These are phyloP conservation scores for Hippocampus zosterae DNA, from an alignment of 2,113 vertebrate species.

Conservation along the genomic window DNA sequence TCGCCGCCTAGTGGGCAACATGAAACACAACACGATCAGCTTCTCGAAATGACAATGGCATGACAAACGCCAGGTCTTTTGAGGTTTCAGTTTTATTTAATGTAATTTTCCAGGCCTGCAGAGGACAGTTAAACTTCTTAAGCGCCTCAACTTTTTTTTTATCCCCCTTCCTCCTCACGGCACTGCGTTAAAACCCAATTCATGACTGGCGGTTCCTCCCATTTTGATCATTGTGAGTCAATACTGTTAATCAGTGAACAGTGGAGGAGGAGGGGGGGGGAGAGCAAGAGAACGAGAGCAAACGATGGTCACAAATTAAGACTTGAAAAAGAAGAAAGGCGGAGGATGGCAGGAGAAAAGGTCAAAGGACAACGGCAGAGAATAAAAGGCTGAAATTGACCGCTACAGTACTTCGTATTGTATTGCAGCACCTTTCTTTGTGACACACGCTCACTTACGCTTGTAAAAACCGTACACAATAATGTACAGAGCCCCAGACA, in stretches of 20 bases:
- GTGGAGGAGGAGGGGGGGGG: slow-evolving; percentile 58
- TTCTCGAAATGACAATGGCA: slow-evolving; percentile 31
- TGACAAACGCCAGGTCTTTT: slow-evolving; percentile 69
- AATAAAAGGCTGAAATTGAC: slow-evolving; percentile 45
- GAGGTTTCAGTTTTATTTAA: slow-evolving; percentile 99
- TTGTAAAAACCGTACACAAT: slow-evolving; percentile 50
- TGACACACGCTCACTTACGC: slow-evolving; percentile 38
- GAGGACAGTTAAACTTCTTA: slow-evolving; percentile 91
- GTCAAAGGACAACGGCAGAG: slow-evolving; percentile 13
- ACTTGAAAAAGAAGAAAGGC: slow-evolving; percentile 59
- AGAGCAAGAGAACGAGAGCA: slow-evolving; percentile 61
- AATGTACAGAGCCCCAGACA: slow-evolving; percentile 41
- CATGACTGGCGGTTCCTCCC: slow-evolving; percentile 65
- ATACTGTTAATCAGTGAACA: slow-evolving; percentile 85
- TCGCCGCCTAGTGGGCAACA: slow-evolving; percentile 51
- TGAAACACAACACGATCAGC: background rate
- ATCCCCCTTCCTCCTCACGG: slow-evolving; percentile 55
- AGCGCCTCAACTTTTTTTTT: slow-evolving; percentile 73
- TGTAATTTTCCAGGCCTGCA: slow-evolving; percentile 95
- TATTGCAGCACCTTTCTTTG: slow-evolving; percentile 54
- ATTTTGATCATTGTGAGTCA: slow-evolving; percentile 84
- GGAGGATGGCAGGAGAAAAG: slow-evolving; percentile 39
- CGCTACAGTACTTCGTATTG: slow-evolving; percentile 53
- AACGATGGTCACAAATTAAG: slow-evolving; percentile 82
- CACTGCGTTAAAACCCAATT: slow-evolving; percentile 72